phyloP scores from a whole-genome alignment of 2,113 vertebrate species.

The Dasypus novemcinctus region DNA sequence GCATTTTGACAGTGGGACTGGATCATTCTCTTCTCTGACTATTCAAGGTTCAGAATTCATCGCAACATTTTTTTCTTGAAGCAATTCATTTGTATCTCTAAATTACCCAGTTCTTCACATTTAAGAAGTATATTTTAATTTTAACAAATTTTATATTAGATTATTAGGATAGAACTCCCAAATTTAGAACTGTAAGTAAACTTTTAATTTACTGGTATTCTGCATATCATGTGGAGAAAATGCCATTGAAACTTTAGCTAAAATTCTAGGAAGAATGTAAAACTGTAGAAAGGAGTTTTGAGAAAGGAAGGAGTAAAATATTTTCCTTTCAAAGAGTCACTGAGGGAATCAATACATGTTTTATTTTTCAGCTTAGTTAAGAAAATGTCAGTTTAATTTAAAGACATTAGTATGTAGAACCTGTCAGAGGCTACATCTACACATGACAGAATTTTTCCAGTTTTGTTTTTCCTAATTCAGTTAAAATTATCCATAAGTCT shows the following conservation, averaged over 20 bases:
- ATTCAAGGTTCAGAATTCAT: not conserved
- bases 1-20: too few relatives aligned
- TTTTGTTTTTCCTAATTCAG: not conserved
- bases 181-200: not conserved
- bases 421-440: not conserved
- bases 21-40: not conserved
- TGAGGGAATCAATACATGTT: not conserved
- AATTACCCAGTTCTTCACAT: not conserved
- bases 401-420: conserved; percentile 57
- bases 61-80: not conserved
- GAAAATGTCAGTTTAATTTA: conserved; percentile 69
- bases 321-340: not conserved
- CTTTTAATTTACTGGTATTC: not conserved
- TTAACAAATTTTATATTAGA: not conserved
- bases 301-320: conserved; percentile 63
- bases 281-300: not conserved
- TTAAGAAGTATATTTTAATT: conserved; percentile 2
- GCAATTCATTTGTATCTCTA: not conserved
- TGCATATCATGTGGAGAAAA: not conserved
- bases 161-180: not conserved
- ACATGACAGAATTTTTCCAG: not conserved
- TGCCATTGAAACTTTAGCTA: not conserved
- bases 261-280: conserved; percentile 14
- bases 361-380: conserved; percentile 68
- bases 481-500: not conserved